Base-by-base conservation (phyloP, 2,113 vertebrate genomes). In the Camarhynchus parvulus region DNA sequence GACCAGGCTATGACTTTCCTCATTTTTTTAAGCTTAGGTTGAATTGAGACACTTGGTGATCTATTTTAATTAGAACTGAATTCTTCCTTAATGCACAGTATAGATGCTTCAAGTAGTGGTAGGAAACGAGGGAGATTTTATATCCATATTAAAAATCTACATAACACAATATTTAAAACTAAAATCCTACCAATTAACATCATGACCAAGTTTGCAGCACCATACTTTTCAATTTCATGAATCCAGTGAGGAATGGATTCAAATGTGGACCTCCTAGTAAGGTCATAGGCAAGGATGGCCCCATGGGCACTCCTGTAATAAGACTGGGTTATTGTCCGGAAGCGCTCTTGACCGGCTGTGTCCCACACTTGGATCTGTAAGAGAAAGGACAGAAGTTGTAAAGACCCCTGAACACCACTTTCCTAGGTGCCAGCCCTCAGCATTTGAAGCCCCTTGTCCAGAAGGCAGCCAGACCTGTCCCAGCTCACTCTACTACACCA, bases 251-350 rank as follows among this genome's bases (percentile, higher is more conserved):
- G 97, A 90, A 99, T 98, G 0, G 99, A 99, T 79, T 99, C 97
- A 75, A 99, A 99, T 1, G 99, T 99, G 44, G 97, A 85, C 42
- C 78, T 97, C 25, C 98, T 98, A 3, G 99, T 99, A 97, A 99
- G 98, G 97, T 99, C 99, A 15, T 99, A 99, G 94, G 99, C 98
- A 46, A 99, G 99, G 97, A 99, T 98, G 81, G 99, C 99, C 0
- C 99, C 99, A 0, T 99, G 99, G 23, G 99, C 99, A 2, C 99
- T 99, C 87, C 99, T 99, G 91, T 99, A 99, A 90, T 99, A 99
- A 95, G 99, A 99, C 96, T 99, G 99, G 13, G 99, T 99, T 98
- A 99, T 99, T 25, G 99, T 99, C n/a, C 98, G 98, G 95, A 99
- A 99, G 53, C 99, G 98, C 97, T 99, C 99, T 97, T 99, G 99